phyloP scores from a whole-genome alignment of 2,113 vertebrate genomes.

The Naja naja region DNA sequence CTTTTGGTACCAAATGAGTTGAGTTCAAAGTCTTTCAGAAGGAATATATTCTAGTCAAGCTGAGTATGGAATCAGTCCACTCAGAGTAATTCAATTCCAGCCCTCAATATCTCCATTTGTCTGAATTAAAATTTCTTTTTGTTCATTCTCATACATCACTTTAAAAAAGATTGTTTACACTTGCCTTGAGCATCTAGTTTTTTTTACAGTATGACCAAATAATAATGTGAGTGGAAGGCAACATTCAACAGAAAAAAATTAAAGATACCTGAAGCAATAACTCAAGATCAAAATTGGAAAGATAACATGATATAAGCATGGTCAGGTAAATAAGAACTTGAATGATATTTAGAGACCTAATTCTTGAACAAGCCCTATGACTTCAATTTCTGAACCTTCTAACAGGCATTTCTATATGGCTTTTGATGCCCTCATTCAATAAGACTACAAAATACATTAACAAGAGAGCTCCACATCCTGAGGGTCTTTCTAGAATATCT shows the following conservation, averaged over 20 bases:
- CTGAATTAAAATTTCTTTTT: not conserved
- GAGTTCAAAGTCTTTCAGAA: not conserved
- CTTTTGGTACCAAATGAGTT: not conserved
- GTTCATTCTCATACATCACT: not conserved
- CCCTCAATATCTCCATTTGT: not conserved
- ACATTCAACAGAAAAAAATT: not conserved
- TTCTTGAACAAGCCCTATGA: not conserved
- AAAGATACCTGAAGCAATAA: not conserved
- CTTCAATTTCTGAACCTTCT: not conserved
- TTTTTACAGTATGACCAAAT: not conserved
- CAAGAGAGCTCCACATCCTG: not conserved
- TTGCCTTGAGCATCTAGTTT: not conserved
- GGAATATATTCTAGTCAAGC: not conserved
- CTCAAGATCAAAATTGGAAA: not conserved
- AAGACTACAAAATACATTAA: not conserved
- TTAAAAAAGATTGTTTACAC: not conserved
- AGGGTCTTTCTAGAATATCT: not conserved
- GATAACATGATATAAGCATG: not conserved
- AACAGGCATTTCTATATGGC: not conserved
- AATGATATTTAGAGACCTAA: not conserved
- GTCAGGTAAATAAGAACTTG: not conserved
- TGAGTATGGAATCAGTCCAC: not conserved
- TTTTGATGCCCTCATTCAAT: not conserved
- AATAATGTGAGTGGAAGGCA: not conserved
- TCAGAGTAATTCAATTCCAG: not conserved